Evolutionary conservation across 2,797 vertebrate species (phyloP).

Genomic region (Phoeniculus purpureus): DNA sequence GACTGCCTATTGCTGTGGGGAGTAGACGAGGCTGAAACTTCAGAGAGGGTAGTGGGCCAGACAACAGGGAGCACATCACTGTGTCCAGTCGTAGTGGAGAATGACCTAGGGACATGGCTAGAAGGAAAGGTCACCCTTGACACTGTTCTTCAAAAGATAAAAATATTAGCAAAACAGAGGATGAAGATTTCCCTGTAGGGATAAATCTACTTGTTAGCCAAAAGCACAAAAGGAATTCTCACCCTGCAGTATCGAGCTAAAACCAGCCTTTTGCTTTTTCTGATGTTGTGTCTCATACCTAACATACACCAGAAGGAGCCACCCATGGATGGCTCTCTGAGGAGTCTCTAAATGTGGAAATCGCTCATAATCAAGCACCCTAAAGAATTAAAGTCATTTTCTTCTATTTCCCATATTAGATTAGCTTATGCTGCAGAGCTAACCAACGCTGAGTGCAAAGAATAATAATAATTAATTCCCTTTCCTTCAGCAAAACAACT

Average conservation of each 20-base stretch:
- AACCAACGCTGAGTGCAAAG: slow-evolving; percentile 24
- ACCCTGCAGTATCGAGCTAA: background rate
- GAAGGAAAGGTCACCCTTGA: background rate
- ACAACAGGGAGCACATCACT: background rate
- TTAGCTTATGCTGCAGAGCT: slow-evolving; percentile 25
- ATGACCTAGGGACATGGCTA: background rate
- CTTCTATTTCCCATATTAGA: slow-evolving; percentile 37
- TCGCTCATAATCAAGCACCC: slow-evolving; percentile 2
- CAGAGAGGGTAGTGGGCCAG: background rate
- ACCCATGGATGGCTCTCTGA: background rate
- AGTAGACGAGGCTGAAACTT: background rate
- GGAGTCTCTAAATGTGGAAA: background rate
- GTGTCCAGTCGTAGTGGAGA: background rate
- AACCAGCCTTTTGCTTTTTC: background rate
- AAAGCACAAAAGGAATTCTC: background rate
- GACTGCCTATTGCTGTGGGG: background rate
- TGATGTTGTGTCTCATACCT: background rate
- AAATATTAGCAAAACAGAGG: background rate
- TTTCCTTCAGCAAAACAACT: slow-evolving; percentile 55
- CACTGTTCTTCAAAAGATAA: background rate
- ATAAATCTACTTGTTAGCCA: background rate
- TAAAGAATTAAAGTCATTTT: slow-evolving; percentile 19
- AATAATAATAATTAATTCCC: slow-evolving; percentile 42
- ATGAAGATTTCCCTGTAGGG: background rate
- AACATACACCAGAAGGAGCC: background rate